Conservation (phyloP, 2,888 invertebrate genomes). For the Cataglyphis albicans region DNA sequence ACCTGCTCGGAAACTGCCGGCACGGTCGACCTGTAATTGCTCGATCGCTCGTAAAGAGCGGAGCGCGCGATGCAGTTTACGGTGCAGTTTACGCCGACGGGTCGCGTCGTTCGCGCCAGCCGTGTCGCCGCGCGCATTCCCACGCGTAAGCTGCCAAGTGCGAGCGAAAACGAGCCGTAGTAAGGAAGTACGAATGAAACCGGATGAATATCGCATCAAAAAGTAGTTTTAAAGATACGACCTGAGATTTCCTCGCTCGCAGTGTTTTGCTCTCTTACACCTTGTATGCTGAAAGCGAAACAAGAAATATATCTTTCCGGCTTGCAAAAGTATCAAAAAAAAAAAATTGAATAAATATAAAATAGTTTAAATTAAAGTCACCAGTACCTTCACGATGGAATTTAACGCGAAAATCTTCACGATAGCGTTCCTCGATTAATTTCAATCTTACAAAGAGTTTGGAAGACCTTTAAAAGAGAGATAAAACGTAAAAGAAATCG, state of each 20-base stretch:
- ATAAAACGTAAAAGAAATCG: slow-evolving; percentile 26
- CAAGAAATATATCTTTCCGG: neutral
- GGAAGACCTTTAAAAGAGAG: neutral
- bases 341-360: neutral
- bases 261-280: neutral
- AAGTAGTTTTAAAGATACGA: neutral
- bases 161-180: slow-evolving; percentile 13
- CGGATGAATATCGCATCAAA: neutral
- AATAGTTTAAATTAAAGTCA: neutral
- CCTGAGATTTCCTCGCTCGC: neutral
- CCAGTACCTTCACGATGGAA: neutral
- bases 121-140: slow-evolving; percentile 37
- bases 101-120: slow-evolving; percentile 47
- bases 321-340: neutral
- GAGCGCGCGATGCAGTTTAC: slow-evolving; percentile 63
- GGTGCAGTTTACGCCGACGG: slow-evolving; percentile 60
- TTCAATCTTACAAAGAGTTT: slow-evolving; percentile 12
- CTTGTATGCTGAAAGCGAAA: neutral
- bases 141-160: slow-evolving; percentile 30
- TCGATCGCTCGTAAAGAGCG: slow-evolving; percentile 73
- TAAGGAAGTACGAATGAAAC: neutral
- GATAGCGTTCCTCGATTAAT: neutral
- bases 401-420: neutral
- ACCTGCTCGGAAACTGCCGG: slow-evolving; percentile 33
- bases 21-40: slow-evolving; percentile 75